A percentile compares a stretch with the other conserved stretches of the same genome.
Evolutionary conservation across 1,140 invertebrate species (phyloP).

Genomic region (Camponotus floridanus): DNA sequence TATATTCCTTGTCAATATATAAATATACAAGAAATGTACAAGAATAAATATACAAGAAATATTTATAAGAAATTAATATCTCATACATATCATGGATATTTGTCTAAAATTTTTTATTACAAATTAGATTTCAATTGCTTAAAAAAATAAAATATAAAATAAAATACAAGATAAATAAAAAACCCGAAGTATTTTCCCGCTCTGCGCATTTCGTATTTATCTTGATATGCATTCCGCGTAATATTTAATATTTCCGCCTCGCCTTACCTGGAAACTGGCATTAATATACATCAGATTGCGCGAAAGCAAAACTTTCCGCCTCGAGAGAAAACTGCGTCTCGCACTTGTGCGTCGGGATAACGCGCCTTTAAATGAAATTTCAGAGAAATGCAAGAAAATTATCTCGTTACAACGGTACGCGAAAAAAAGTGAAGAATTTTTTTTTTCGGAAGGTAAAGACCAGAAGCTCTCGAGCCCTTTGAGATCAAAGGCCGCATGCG

Average conservation of each 20-base stretch:
- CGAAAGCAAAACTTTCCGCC: conserved; percentile 24
- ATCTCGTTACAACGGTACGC: neutral
- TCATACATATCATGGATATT: too few relatives aligned
- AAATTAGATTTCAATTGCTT: too few relatives aligned
- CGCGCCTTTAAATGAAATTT: neutral
- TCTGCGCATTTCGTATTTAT: neutral
- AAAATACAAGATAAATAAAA: neutral
- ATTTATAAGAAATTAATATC: neutral
- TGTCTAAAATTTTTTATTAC: too few relatives aligned
- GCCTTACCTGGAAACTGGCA: conserved; percentile 7
- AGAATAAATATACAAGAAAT: neutral
- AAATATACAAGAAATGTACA: too few relatives aligned
- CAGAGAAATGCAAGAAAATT: neutral
- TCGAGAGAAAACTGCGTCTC: neutral
- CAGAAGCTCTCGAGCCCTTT: conserved; percentile 29
- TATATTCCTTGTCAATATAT: too few relatives aligned
- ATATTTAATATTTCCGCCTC: conserved; percentile 2
- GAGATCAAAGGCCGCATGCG: conserved; percentile 28
- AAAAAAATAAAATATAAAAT: neutral
- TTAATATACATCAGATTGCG: conserved; percentile 45
- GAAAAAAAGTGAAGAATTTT: neutral
- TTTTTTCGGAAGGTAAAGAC: conserved; percentile 25
- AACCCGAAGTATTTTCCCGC: conserved; percentile 59
- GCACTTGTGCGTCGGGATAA: neutral
- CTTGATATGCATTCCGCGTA: conserved; percentile 28